Evolutionary conservation across 1,140 invertebrate species (phyloP).

Genomic region (Microplitis mediator): DNA sequence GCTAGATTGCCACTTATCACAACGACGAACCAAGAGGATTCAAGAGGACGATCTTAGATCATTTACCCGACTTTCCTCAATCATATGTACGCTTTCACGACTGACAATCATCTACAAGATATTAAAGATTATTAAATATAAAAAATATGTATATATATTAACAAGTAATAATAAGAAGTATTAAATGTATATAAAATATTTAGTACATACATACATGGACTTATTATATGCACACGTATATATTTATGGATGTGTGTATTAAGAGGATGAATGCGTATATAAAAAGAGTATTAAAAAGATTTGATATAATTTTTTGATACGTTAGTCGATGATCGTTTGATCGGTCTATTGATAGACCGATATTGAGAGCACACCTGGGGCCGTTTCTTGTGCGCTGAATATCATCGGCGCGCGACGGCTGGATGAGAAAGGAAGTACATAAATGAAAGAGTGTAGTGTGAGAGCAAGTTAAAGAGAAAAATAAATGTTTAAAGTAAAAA

Average conservation of each 20-base stretch:
- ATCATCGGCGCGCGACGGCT: constrained; percentile 15
- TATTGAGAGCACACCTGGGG: constrained; percentile 2
- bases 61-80: constrained; percentile 22
- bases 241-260: not conserved
- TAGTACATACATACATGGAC: not conserved
- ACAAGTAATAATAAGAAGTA: too few relatives aligned
- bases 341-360: constrained; percentile 3
- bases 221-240: not conserved
- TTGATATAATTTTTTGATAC: not conserved
- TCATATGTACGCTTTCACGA: constrained; percentile 16
- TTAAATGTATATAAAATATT: not conserved
- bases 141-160: not conserved
- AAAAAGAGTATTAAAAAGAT: not conserved
- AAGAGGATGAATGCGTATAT: not conserved
- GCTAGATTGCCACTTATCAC: constrained; percentile 25
- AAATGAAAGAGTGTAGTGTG: not conserved
- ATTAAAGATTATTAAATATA: constrained; percentile 2
- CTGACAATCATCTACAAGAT: not conserved
- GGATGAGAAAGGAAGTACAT: not conserved
- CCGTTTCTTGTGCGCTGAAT: constrained; percentile 7
- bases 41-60: constrained; percentile 7
- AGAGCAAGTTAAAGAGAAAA: not conserved
- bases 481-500: not conserved
- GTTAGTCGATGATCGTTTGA: not conserved
- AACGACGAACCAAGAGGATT: constrained; percentile 1